These are phyloP conservation scores for Macrotis lagotis DNA, from an alignment of 2,113 vertebrate genomes.

Conservation along the genomic window DNA sequence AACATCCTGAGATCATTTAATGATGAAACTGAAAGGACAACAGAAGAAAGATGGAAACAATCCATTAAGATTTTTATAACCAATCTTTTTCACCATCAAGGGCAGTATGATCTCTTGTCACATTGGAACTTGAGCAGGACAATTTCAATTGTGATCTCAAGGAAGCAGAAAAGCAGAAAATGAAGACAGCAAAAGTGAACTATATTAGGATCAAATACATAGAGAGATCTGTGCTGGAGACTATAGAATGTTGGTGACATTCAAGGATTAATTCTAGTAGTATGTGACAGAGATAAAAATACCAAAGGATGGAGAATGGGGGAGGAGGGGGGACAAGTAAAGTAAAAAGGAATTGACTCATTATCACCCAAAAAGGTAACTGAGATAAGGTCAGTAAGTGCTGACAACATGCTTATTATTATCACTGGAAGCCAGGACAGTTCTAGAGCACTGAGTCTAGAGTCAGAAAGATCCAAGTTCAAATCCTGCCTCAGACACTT, in stretches of 20 bases:
- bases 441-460: background rate
- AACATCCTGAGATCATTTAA: background rate
- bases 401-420: background rate
- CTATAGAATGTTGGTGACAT: background rate
- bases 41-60: background rate
- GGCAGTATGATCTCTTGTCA: background rate
- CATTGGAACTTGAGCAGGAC: background rate
- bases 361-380: background rate
- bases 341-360: background rate
- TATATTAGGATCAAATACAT: background rate
- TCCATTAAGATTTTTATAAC: background rate
- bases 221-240: background rate
- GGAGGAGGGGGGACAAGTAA: accelerated
- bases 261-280: background rate
- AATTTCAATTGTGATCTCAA: background rate
- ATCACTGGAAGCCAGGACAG: accelerated
- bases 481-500: background rate
- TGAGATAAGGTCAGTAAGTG: background rate
- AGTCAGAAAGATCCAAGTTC: background rate
- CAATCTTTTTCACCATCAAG: background rate
- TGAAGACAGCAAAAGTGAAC: background rate
- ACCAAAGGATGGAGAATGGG: background rate
- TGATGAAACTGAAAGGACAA: background rate
- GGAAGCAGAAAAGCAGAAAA: background rate
- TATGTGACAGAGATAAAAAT: background rate